Percentiles rank a stretch among this genome's conserved stretches.
Evolutionary conservation across 2,888 invertebrate genomes (phyloP).

Genomic region (Ochropleura plecta): DNA sequence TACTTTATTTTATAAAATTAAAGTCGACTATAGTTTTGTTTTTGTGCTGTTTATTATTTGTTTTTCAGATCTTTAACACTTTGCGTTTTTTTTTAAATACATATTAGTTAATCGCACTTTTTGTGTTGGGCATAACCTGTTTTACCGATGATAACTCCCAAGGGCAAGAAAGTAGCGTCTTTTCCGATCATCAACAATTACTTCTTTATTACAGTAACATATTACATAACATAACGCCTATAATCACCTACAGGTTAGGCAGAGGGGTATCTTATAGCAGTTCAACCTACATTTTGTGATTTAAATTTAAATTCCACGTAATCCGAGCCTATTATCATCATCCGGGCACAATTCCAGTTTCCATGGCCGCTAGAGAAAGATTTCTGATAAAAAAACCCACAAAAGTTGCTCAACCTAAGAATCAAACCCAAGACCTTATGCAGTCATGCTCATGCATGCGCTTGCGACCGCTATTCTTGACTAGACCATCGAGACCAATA

Average conservation of each 20-base stretch:
- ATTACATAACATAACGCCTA: background rate
- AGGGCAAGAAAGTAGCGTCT: background rate
- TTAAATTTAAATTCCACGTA: background rate
- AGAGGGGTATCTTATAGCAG: background rate
- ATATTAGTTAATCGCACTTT: background rate
- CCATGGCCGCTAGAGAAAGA: background rate
- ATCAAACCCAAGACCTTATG: background rate
- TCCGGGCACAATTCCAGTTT: background rate
- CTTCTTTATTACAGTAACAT: background rate
- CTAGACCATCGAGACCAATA: background rate
- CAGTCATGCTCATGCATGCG: too few relatives aligned
- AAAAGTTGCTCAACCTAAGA: background rate
- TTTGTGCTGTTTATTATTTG: background rate
- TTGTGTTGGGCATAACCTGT: background rate
- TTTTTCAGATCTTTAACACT: background rate
- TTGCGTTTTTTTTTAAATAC: background rate
- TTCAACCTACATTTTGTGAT: background rate
- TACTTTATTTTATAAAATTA: background rate
- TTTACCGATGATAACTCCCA: background rate
- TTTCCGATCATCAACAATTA: background rate
- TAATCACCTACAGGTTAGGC: too few relatives aligned
- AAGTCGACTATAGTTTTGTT: background rate
- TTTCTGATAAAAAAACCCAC: background rate
- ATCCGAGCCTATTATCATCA: background rate
- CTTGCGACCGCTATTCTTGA: background rate